These are phyloP conservation scores for Salmo trutta DNA, from an alignment of 2,797 vertebrate genomes.

Conservation along the genomic window DNA sequence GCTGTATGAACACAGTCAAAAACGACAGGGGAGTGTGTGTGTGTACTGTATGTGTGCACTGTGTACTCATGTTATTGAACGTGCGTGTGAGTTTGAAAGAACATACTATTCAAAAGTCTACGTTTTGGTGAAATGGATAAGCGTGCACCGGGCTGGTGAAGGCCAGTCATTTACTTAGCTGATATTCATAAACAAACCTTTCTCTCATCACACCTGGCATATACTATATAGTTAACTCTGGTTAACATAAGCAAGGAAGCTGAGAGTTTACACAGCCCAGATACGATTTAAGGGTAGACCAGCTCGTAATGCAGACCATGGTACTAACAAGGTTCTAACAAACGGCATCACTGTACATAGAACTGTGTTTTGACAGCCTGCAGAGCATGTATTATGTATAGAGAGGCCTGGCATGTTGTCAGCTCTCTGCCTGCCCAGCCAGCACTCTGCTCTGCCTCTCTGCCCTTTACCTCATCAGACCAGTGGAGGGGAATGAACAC, in stretches of 20 bases:
- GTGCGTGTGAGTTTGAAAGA: not conserved
- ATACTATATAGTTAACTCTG: not conserved
- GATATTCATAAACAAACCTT: not conserved
- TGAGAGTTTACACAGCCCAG: not conserved
- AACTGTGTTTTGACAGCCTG: not conserved
- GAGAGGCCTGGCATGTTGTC: constrained; percentile 1
- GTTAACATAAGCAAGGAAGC: not conserved
- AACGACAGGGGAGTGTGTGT: not conserved
- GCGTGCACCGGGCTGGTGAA: not conserved
- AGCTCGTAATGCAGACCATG: not conserved
- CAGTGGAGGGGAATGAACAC: not conserved
- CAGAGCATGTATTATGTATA: not conserved
- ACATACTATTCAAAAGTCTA: not conserved
- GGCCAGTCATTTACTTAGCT: not conserved
- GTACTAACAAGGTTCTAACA: not conserved
- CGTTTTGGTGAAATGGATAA: not conserved
- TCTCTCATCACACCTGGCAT: not conserved
- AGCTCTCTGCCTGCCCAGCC: not conserved
- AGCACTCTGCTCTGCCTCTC: not conserved
- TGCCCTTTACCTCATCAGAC: constrained; percentile 9
- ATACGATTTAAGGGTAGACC: not conserved
- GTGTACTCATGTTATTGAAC: not conserved
- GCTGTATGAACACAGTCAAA: constrained; percentile 32
- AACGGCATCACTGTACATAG: not conserved
- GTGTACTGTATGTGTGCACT: not conserved